Conservation (phyloP, 2,113 vertebrate species). For the Corvus hawaiiensis region DNA sequence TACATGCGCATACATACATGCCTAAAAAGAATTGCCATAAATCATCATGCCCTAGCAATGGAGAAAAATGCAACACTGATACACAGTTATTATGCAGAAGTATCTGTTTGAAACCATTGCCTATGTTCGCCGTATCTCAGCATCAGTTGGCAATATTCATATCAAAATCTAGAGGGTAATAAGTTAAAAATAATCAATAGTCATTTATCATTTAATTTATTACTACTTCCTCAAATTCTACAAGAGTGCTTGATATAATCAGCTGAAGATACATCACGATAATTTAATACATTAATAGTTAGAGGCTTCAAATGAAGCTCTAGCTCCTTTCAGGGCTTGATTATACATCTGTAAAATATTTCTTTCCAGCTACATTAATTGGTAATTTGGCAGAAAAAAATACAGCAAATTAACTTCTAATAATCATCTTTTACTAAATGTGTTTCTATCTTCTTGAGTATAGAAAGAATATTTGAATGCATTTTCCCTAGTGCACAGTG, state of each 20-base stretch:
- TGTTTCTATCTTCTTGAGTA: background rate
- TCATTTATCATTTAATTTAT: slow-evolving; percentile 38
- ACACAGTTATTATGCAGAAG: background rate
- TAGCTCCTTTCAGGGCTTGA: slow-evolving; percentile 13
- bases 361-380: slow-evolving; percentile 45
- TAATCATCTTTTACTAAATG: slow-evolving; percentile 4
- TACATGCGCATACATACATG: background rate
- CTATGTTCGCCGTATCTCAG: background rate
- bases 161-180: background rate
- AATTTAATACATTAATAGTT: slow-evolving; percentile 49
- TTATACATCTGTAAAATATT: slow-evolving; percentile 57
- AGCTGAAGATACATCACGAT: slow-evolving; percentile 35
- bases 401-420: slow-evolving; percentile 33
- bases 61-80: background rate
- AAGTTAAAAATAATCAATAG: slow-evolving; percentile 45
- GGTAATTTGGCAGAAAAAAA: slow-evolving; percentile 46
- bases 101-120: background rate
- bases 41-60: background rate
- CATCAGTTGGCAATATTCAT: background rate
- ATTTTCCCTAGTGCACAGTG: background rate
- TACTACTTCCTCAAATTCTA: slow-evolving; percentile 31
- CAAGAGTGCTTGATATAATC: slow-evolving; percentile 49
- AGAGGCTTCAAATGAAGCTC: background rate
- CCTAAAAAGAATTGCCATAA: background rate
- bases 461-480: background rate